A percentile compares a stretch with the other conserved stretches of the same genome.
Conservation (phyloP, 2,888 invertebrate species). For the Eucriotettix oculatus region DNA sequence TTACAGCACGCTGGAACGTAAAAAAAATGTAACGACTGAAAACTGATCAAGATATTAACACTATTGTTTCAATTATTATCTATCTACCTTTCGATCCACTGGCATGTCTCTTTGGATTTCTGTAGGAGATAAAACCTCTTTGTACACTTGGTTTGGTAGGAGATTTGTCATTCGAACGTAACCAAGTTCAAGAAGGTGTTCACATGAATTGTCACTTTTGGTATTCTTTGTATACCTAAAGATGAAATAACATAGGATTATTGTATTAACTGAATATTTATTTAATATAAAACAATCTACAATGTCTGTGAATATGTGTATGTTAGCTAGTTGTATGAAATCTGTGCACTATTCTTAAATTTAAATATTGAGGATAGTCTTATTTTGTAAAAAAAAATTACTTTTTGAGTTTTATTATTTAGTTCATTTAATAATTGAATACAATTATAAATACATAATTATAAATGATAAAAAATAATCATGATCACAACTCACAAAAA, state of each 20-base stretch:
- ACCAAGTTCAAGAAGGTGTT: conserved; percentile 89
- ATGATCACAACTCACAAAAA: conserved; percentile 50
- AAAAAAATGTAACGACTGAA: neutral
- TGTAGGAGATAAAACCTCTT: conserved; percentile 67
- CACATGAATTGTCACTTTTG: conserved; percentile 91
- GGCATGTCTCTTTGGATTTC: conserved; percentile 75
- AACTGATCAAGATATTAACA: neutral
- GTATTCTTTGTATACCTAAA: conserved; percentile 84
- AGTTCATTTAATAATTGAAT: neutral
- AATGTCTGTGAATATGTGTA: no score
- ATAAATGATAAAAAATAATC: conserved; percentile 3
- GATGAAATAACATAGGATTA: no score
- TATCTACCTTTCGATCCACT: conserved; percentile 59
- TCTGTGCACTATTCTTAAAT: no score
- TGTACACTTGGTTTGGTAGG: conserved; percentile 84
- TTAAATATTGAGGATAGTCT: no score
- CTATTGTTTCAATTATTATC: neutral
- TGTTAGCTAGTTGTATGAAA: no score
- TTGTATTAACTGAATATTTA: no score
- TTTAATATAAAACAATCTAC: no score
- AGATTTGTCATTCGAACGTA: conserved; percentile 91
- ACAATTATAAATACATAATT: conserved; percentile 1
- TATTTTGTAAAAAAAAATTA: no score
- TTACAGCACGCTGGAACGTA: conserved; percentile 51
- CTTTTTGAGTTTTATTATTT: no score